These are phyloP conservation scores for Turritopsis rubra DNA, from an alignment of 30 jellyfish, hydroid and myxozoan species.

Conservation along the genomic window DNA sequence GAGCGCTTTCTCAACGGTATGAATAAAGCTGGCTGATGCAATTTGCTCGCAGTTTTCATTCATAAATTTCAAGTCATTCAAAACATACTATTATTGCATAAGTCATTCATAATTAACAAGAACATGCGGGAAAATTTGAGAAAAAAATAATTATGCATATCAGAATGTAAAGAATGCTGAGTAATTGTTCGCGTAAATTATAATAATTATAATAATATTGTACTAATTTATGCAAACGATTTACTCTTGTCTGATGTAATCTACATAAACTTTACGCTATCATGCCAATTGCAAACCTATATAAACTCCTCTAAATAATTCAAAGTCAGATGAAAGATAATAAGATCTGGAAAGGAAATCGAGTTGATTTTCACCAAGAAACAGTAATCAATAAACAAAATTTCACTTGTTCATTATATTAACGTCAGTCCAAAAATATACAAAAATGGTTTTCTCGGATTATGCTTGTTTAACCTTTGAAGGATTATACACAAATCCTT, in stretches of 20 bases:
- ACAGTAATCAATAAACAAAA: background rate
- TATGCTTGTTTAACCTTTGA: slow-evolving; percentile 22
- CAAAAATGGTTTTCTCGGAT: slow-evolving; percentile 14
- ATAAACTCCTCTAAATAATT: background rate
- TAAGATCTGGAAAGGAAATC: background rate
- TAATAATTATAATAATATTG: too few species aligned
- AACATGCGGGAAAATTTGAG: background rate
- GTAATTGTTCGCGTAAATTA: background rate
- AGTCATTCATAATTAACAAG: background rate
- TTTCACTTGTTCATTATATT: background rate
- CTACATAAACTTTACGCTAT: background rate
- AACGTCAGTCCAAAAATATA: background rate
- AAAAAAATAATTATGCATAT: background rate
- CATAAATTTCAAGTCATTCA: background rate
- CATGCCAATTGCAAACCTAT: background rate
- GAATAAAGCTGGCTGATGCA: background rate
- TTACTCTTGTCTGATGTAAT: background rate
- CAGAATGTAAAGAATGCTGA: background rate
- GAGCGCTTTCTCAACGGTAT: background rate
- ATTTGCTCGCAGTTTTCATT: background rate
- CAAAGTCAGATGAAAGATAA: background rate
- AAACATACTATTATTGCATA: background rate
- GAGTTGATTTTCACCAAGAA: background rate
- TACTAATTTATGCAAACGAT: background rate
- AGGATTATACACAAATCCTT: slow-evolving; percentile 27